A percentile compares a stretch with the other conserved stretches of the same genome.
phyloP scores from a whole-genome alignment of 1,140 invertebrate genomes.

The Brachionus paranguensis region DNA sequence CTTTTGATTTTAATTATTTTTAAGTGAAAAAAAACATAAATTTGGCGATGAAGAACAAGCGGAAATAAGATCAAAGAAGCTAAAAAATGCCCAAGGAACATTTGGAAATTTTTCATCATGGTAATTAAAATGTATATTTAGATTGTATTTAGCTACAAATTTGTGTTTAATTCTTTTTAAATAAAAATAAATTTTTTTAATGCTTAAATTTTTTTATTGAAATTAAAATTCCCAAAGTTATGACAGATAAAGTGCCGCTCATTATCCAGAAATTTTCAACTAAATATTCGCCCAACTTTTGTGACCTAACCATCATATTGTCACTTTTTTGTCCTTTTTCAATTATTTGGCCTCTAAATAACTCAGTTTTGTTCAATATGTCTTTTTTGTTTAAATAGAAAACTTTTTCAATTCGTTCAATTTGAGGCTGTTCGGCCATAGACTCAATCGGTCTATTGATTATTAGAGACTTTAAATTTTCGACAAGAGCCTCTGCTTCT shows the following conservation, averaged over 20 bases:
- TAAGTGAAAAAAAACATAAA: slow-evolving; percentile 34
- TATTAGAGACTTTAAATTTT: not conserved
- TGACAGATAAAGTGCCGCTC: not conserved
- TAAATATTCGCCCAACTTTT: not conserved
- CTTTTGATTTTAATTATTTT: not conserved
- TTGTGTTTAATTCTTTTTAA: not conserved
- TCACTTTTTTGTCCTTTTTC: not conserved
- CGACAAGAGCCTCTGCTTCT: not conserved
- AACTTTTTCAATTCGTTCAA: slow-evolving; percentile 10
- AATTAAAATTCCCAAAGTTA: not conserved
- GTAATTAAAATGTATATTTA: not conserved
- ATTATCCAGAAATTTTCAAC: not conserved
- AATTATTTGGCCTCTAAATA: not conserved
- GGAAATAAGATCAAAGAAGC: slow-evolving; percentile 16
- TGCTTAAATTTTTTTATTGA: not conserved
- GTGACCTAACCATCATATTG: not conserved
- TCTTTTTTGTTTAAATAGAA: not conserved
- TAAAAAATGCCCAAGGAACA: not conserved
- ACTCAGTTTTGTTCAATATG: not conserved
- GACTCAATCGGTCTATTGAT: not conserved
- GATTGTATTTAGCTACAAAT: not conserved
- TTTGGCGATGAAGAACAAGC: not conserved
- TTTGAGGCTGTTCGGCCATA: not conserved
- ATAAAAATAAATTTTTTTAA: not conserved
- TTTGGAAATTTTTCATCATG: slow-evolving; percentile 37